Evolutionary conservation across 1,140 invertebrate species (phyloP), one percentile per base, ranked within the genome.

Genomic region (Tachypleus tridentatus): DNA sequence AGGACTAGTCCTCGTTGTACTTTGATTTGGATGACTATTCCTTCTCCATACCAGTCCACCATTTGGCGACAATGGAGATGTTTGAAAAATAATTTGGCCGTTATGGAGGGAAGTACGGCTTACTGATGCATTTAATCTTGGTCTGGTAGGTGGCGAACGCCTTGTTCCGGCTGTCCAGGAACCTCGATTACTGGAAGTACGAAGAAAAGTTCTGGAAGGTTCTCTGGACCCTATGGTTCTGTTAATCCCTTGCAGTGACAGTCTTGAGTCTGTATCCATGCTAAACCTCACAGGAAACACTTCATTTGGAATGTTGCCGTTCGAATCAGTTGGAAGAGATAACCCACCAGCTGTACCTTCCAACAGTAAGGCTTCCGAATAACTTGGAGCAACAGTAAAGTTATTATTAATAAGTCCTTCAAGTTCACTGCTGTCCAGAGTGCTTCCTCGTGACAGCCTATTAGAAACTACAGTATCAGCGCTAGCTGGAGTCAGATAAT

Each of bases 321-420:
- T 52, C 50, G 10, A n/a, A 58, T 53, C 8, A 63, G 8, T 29
- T 49, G 47, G 48, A 29, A 68, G 9, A 3, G 3, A n/a, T 47
- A 48, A 48, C 5, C 9, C 48, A 56, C 4, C 47, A 8, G 61
- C 59, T 49, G 8, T 49, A 49, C 60, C 10, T 47, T 49, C 10
- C 48, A 70, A 48, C 51, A 84, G 80, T 66, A 85, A 79, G 57
- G 80, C 87, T 74, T 83, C 87, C 68, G 79, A 87, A 77, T 85
- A 91, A 76, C 80, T 80, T 29, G 87, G 76, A 59, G 80, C 85
- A 47, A 87, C 73, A 72, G 83, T 80, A 69, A 82, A 83, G 53
- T 85, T 87, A 67, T 83, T 84, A 61, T 76, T 82, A 67, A 84
- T 84, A 72, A 77, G 86, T 67, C 86, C 78, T 67, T 89, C 81